Evolutionary conservation across 2,888 invertebrate species (phyloP).

Genomic region (Acrobasis repandana): DNA sequence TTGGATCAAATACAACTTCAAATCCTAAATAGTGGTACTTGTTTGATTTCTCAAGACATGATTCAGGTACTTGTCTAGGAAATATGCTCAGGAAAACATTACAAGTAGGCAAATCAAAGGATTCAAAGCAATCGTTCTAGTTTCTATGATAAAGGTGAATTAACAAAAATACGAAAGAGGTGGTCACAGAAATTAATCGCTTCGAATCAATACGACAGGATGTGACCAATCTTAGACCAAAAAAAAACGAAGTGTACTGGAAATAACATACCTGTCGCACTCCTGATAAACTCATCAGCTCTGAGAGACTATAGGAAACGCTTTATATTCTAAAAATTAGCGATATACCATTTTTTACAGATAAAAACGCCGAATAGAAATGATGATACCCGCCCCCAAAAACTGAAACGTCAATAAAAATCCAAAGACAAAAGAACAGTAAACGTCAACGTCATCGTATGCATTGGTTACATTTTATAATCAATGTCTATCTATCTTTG

Average conservation of each 20-base stretch:
- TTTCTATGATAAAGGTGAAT: not conserved
- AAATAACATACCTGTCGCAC: constrained; percentile 47
- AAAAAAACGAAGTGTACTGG: not conserved
- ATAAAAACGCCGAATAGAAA: constrained; percentile 39
- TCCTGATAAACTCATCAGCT: constrained; percentile 46
- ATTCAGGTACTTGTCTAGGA: too few species aligned
- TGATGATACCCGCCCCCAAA: constrained; percentile 72
- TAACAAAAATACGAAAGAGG: not conserved
- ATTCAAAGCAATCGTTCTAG: too few species aligned
- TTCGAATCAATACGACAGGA: constrained; percentile 65
- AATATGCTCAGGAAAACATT: too few species aligned
- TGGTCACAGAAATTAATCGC: constrained; percentile 31
- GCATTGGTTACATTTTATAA: too few species aligned
- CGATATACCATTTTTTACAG: constrained; percentile 47
- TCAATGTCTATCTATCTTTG: too few species aligned
- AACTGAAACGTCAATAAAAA: constrained; percentile 35
- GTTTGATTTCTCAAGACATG: too few species aligned
- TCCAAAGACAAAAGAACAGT: not conserved
- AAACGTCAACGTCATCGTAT: not conserved
- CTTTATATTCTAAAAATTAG: constrained; percentile 29
- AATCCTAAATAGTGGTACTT: too few species aligned
- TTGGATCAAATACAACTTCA: too few species aligned
- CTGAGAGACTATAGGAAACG: constrained; percentile 26
- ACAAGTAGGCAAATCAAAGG: too few species aligned
- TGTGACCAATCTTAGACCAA: constrained; percentile 50